Evolutionary conservation across 1,140 invertebrate genomes (phyloP), one percentile per base, ranked within the genome.

Genomic region (Tribolium castaneum): DNA sequence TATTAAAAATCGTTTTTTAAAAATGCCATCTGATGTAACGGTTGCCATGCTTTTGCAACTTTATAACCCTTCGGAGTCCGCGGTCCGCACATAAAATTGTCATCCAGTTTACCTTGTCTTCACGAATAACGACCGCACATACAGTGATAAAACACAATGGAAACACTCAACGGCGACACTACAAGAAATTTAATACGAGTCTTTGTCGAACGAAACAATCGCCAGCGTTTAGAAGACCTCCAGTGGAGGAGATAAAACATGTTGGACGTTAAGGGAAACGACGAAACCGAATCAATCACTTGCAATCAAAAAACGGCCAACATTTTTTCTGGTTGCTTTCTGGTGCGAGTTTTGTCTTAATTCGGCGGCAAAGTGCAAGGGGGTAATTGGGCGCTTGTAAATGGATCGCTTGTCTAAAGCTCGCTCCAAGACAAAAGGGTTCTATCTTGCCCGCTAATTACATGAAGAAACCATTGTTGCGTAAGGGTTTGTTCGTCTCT

Each of bases 381-480:
- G 16, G 56, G 75, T 76, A 76, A 76, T 76, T 76, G 75, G 54
- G 35, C 75, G 75, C 50, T 76, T 76, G 75, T 76, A 76, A 76
- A 76, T 70, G 75, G 56, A 76, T 76, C 75, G 56, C 54, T 76
- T 56, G 25, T 50, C 54, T 76, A 75, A 56, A 54, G 35, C 54
- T 49, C 19, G 50, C 51, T 30, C 39, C 12, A 35, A 54, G 77
- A 52, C 62, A 72, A 76, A 76, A 74, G 77, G 77, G 51, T 79
- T 78, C 76, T 76, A 79, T 81, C 78, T 81, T 78, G 25, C 76
- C 78, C 79, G 75, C 81, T 82, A 82, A 82, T 82, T 82, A 82
- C 81, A 80, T 77, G 75, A 75, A 82, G 76, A 79, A 79, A 80
- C 81, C 81, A 80, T 82, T 82, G 81, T 80, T 82, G 79, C 81